Evolutionary conservation across 2,113 vertebrate genomes (phyloP).

Genomic region (Monopterus albus): DNA sequence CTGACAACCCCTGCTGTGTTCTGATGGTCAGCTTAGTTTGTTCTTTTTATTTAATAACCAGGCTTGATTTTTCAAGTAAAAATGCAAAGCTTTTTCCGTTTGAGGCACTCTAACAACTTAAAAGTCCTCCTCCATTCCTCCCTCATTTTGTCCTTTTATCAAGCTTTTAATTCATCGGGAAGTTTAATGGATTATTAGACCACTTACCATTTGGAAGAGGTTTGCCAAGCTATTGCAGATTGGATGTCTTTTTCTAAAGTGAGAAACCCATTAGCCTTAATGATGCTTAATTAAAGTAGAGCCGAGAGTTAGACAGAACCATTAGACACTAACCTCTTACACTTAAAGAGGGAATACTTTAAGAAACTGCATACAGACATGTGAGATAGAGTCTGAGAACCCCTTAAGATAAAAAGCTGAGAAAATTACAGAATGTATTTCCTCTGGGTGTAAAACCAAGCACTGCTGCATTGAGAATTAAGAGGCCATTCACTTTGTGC

Average conservation of each 20-base stretch:
- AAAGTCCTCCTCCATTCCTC: too few relatives aligned
- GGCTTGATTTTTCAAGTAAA: too few relatives aligned
- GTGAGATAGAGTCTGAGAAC: background rate
- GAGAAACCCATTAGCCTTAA: background rate
- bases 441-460: background rate
- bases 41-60: too few relatives aligned
- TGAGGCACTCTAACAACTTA: too few relatives aligned
- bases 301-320: background rate
- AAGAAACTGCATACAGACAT: too few relatives aligned
- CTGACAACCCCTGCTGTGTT: conserved; percentile 9
- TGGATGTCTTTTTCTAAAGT: background rate
- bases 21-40: background rate
- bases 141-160: background rate
- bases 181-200: too few relatives aligned
- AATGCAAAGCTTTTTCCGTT: too few relatives aligned
- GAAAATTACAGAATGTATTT: background rate
- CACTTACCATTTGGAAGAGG: too few relatives aligned
- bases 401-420: background rate
- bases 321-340: background rate
- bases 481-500: background rate
- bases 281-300: background rate
- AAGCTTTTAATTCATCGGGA: background rate
- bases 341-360: background rate
- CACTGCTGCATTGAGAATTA: background rate
- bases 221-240: too few relatives aligned